Evolutionary conservation across 2,113 vertebrate genomes (phyloP).

Genomic region (Leptosomus discolor): DNA sequence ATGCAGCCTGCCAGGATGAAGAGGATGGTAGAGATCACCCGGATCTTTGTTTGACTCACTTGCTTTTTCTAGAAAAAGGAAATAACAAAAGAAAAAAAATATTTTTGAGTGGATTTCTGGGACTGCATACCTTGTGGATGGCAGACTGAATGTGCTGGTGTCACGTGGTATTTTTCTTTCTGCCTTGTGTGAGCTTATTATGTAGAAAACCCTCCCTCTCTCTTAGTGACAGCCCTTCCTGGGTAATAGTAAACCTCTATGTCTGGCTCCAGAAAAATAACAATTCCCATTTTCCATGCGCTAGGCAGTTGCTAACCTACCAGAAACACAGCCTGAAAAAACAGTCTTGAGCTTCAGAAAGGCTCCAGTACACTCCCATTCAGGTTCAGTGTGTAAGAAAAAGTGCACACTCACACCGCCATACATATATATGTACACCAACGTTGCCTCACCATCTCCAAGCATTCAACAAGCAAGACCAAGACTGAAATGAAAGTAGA

Average conservation of each 20-base stretch:
- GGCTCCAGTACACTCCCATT: background rate
- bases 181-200: background rate
- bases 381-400: background rate
- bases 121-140: background rate
- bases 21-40: slow-evolving; percentile 94
- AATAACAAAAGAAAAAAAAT: slow-evolving; percentile 9
- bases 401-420: background rate
- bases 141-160: background rate
- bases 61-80: slow-evolving; percentile 85
- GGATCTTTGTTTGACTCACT: slow-evolving; percentile 97
- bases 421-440: background rate
- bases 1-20: slow-evolving; percentile 95
- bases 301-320: background rate
- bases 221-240: background rate
- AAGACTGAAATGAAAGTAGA: background rate
- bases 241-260: background rate
- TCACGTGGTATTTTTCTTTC: background rate
- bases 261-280: background rate
- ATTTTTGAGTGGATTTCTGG: background rate
- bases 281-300: background rate
- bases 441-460: background rate
- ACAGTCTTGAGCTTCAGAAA: background rate
- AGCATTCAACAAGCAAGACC: background rate
- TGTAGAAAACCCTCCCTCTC: background rate
- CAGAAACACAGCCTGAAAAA: background rate